Evolutionary conservation across 2,797 vertebrate genomes (phyloP).

Genomic region (Rhabdophis nuchalis): DNA sequence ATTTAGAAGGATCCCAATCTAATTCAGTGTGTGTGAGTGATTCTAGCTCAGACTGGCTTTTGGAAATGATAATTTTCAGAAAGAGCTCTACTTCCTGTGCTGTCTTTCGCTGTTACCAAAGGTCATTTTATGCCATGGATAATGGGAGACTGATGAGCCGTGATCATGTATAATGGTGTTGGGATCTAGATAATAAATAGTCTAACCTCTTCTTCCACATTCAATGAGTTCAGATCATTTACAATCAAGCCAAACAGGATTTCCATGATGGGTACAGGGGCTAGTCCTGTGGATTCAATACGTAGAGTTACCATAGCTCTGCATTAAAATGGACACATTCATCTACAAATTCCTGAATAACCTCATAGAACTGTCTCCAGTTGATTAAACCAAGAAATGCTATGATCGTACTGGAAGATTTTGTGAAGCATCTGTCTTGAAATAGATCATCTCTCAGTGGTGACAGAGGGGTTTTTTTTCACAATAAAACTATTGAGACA

Average conservation of each 20-base stretch:
- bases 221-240: constrained; percentile 18
- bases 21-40: background rate
- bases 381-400: constrained; percentile 11
- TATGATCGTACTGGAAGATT: constrained; percentile 22
- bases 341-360: constrained; percentile 1
- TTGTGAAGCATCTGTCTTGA: constrained; percentile 31
- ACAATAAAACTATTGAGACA: constrained; percentile 20
- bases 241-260: background rate
- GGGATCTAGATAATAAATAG: constrained; percentile 53
- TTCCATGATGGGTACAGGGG: constrained; percentile 1
- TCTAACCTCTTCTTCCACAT: constrained; percentile 42
- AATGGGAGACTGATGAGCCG: constrained; percentile 49
- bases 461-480: constrained; percentile 45
- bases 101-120: constrained; percentile 42
- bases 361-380: constrained; percentile 6
- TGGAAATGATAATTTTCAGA: constrained; percentile 18
- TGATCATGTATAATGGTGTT: constrained; percentile 41
- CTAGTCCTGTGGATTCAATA: background rate
- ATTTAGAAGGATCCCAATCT: constrained; percentile 5
- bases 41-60: background rate
- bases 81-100: background rate
- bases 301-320: background rate
- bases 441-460: constrained; percentile 35
- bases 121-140: constrained; percentile 46
- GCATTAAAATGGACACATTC: background rate